phyloP scores from a whole-genome alignment of 2,113 vertebrate species.

The Protobothrops mucrosquamatus region DNA sequence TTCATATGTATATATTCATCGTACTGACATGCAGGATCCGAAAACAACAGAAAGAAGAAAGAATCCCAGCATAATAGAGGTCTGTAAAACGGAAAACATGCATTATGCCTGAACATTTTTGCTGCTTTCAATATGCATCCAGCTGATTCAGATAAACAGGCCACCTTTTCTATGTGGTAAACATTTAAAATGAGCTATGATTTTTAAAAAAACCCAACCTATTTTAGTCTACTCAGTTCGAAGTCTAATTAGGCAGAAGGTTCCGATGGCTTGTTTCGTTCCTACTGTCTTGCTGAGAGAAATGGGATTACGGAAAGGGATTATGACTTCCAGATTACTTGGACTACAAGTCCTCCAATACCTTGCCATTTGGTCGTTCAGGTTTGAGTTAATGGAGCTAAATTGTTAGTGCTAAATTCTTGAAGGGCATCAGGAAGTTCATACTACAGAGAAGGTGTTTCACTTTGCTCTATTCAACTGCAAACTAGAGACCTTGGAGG shows the following conservation, averaged over 20 bases:
- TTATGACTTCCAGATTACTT: not conserved
- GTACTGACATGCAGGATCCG: constrained; percentile 62
- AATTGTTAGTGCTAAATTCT: not conserved
- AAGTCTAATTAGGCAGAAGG: not conserved
- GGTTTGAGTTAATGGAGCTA: not conserved
- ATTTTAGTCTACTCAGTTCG: not conserved
- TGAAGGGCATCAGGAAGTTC: not conserved
- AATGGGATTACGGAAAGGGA: constrained; percentile 15
- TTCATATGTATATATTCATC: constrained; percentile 78
- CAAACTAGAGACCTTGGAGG: no score
- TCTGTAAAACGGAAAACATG: not conserved
- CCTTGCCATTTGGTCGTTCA: not conserved
- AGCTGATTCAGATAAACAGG: constrained; percentile 18
- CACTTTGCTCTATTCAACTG: not conserved
- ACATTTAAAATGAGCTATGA: constrained; percentile 18
- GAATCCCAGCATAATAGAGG: not conserved
- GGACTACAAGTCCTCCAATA: not conserved
- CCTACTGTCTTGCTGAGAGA: not conserved
- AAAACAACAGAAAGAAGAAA: constrained; percentile 52
- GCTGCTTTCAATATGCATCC: not conserved
- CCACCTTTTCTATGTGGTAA: fast-evolving
- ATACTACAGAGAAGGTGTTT: not conserved
- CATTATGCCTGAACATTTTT: not conserved
- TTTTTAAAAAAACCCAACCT: not conserved
- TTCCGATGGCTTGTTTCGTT: not conserved